A percentile compares a stretch with the other conserved stretches of the same genome.
Conservation (phyloP, 2,888 invertebrate genomes). For the Spodoptera littoralis region DNA sequence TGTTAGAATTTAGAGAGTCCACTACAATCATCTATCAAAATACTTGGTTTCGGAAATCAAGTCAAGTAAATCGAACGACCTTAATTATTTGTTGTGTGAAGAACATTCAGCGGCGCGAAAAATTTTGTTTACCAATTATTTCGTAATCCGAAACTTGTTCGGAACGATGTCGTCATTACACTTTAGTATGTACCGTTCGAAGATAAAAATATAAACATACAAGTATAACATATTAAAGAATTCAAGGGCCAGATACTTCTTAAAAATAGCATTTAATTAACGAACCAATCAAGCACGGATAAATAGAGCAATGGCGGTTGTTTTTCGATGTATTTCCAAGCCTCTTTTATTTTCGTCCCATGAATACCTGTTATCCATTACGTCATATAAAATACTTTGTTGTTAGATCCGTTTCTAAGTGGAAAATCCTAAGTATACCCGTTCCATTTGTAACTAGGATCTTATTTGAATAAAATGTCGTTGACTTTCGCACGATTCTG, state of each 20-base stretch:
- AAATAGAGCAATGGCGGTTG: slow-evolving; percentile 3
- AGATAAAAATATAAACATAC: slow-evolving; percentile 42
- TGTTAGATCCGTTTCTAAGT: slow-evolving; percentile 70
- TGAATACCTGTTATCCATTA: slow-evolving; percentile 53
- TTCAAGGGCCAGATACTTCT: slow-evolving; percentile 6
- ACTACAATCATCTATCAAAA: slow-evolving; percentile 36
- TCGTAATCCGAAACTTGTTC: slow-evolving; percentile 73
- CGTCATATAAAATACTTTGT: slow-evolving; percentile 66
- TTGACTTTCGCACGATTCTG: slow-evolving; percentile 56
- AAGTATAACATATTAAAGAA: slow-evolving; percentile 8
- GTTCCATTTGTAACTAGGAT: slow-evolving; percentile 59
- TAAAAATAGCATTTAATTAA: slow-evolving; percentile 16
- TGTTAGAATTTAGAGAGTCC: background rate
- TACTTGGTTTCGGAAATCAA: slow-evolving; percentile 58
- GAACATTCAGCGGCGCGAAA: slow-evolving; percentile 71
- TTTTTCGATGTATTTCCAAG: slow-evolving; percentile 15
- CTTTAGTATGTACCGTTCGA: slow-evolving; percentile 49
- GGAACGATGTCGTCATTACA: slow-evolving; percentile 65
- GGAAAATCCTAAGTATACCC: slow-evolving; percentile 71
- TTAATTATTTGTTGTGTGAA: slow-evolving; percentile 68
- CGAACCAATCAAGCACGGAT: background rate
- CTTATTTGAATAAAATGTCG: slow-evolving; percentile 61
- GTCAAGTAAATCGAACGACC: slow-evolving; percentile 66
- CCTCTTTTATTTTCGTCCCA: slow-evolving; percentile 17
- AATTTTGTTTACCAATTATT: slow-evolving; percentile 75